Evolutionary conservation across 2,113 vertebrate genomes (phyloP), one percentile per base, ranked within the genome.

Genomic region (Anseranas semipalmata): DNA sequence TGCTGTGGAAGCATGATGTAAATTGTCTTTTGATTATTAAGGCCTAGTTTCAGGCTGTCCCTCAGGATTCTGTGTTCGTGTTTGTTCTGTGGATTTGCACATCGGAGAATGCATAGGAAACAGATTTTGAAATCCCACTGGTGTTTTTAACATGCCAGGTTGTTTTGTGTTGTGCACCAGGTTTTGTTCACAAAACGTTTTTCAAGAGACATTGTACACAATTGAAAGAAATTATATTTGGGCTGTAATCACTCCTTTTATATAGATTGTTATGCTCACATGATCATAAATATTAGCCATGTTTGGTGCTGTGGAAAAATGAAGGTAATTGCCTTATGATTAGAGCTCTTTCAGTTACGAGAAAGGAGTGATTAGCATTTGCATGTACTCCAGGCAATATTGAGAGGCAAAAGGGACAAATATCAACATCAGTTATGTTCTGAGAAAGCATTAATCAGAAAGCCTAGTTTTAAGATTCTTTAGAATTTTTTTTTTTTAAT

Each of bases 21-120:
- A 98, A 98, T 98, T 98, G 98, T 98, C 98, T 98, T 98, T 98
- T 98, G 98, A 98, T 98, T 98, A 98, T 98, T 98, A 98, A 98
- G 99, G 98, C 98, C 98, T 98, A 98, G 97, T 97, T 97, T 97
- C 97, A 97, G 97, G 87, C 97, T 97, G 93, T 98, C 98, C 98
- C 98, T 97, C 81, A 98, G 98, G 98, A 98, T 98, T 98, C 97
- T 97, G 97, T 75, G 48, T 98, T 98, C 93, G 91, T 98, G 97
- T 98, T 98, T 97, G 96, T 97, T 98, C 97, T 97, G 79, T 97
- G 98, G 97, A 96, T 98, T 98, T 98, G 97, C 96, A 97, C 95
- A 75, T 98, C 96, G 92, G 97, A 97, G 96, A 95, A 98, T 97
- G 97, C 98, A 97, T 97, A 97, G 96, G 93, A 96, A 98, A 97